These are phyloP conservation scores for Petrocephalus schoutedeni DNA, from an alignment of 2,797 vertebrate species.

Conservation along the genomic window DNA sequence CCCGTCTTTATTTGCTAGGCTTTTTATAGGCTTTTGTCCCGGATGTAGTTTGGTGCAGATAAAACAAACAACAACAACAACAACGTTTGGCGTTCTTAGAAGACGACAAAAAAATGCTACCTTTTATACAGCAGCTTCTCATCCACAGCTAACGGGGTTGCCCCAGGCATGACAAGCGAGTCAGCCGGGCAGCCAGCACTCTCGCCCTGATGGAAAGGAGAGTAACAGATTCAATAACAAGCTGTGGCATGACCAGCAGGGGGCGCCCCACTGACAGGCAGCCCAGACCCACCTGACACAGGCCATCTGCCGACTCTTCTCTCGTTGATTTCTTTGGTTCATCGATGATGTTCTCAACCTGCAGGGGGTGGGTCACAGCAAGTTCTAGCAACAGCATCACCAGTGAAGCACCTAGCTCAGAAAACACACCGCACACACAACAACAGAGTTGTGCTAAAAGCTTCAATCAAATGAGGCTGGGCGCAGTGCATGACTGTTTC, in stretches of 20 bases:
- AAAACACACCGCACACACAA: not conserved
- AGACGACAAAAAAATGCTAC: conserved; percentile 34
- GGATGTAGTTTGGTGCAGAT: not conserved
- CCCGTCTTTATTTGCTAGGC: not conserved
- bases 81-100: too few relatives aligned
- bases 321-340: conserved; percentile 25
- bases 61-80: not conserved
- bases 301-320: conserved; percentile 26
- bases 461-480: too few relatives aligned
- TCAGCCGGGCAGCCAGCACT: conserved; percentile 30
- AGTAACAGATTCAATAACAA: not conserved
- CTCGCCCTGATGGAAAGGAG: conserved; percentile 31
- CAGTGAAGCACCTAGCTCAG: not conserved
- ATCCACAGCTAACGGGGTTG: conserved; percentile 32
- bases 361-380: not conserved
- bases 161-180: conserved; percentile 17
- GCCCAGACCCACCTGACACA: conserved; percentile 27
- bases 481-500: too few relatives aligned
- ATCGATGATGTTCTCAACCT: conserved; percentile 48
- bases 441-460: not conserved
- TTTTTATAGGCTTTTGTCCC: not conserved
- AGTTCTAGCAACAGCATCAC: not conserved
- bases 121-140: conserved; percentile 59
- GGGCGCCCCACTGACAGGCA: not conserved
- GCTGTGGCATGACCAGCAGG: not conserved